These are phyloP conservation scores for Megalops cyprinoides DNA, from an alignment of 2,797 vertebrate genomes.

Conservation along the genomic window DNA sequence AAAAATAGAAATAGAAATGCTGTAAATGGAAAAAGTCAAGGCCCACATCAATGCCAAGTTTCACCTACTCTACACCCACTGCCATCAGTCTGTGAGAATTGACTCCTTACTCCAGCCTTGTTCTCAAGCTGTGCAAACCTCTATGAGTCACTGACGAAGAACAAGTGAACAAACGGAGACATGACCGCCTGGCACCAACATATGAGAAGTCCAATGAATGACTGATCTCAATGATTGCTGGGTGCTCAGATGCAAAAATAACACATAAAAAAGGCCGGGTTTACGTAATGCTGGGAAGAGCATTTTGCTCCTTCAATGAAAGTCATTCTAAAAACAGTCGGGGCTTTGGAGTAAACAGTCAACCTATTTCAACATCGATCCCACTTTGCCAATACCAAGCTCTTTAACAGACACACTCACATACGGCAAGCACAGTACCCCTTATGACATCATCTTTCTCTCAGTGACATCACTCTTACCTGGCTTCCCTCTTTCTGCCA, in stretches of 20 bases:
- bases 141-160: not conserved
- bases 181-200: not conserved
- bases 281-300: not conserved
- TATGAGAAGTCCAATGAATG: not conserved
- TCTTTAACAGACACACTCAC: no score
- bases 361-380: no score
- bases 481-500: conserved; percentile 98
- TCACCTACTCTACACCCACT: not conserved
- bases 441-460: no score
- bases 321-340: no score
- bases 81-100: not conserved
- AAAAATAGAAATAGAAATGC: no score
- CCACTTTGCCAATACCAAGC: no score
- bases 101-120: not conserved
- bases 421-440: no score
- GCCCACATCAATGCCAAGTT: not conserved
- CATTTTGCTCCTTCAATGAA: not conserved
- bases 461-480: conserved; percentile 64
- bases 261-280: not conserved
- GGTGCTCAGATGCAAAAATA: not conserved
- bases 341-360: no score
- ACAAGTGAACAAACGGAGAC: not conserved
- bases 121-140: not conserved
- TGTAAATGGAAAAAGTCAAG: no score
- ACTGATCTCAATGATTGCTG: not conserved